Percentiles rank a stretch among this genome's conserved stretches.
phyloP scores from a whole-genome alignment of 2,113 vertebrate species.

The Phaethon lepturus region DNA sequence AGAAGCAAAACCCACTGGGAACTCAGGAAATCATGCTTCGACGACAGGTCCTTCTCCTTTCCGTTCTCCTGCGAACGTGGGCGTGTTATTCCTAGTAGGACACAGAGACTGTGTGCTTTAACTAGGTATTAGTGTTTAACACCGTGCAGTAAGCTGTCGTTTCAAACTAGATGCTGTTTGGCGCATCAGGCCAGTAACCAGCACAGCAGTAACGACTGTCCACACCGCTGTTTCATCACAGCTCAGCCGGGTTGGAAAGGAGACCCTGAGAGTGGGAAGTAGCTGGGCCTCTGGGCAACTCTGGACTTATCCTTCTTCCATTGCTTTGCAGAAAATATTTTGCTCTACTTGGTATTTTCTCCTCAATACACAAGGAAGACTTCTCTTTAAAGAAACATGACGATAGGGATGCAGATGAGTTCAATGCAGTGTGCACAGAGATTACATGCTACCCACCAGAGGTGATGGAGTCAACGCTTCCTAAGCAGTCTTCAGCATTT shows the following conservation, averaged over 20 bases:
- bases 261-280: not conserved
- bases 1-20: not conserved
- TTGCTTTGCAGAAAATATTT: not conserved
- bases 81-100: not conserved
- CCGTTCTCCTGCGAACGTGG: not conserved
- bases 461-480: not conserved
- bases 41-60: not conserved
- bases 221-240: not conserved
- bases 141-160: not conserved
- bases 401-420: not conserved
- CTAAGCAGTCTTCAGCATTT: not conserved
- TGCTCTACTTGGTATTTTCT: not conserved
- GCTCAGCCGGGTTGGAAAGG: not conserved
- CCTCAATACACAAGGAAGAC: not conserved
- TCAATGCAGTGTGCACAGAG: not conserved
- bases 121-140: not conserved
- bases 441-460: not conserved
- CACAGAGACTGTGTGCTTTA: not conserved
- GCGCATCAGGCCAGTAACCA: not conserved
- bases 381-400: not conserved
- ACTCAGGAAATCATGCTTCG: not conserved
- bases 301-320: not conserved
- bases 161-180: not conserved
- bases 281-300: not conserved
- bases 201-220: not conserved